Conservation (phyloP, 2,797 vertebrate genomes). For the Xiphorhynchus erythropygius region DNA sequence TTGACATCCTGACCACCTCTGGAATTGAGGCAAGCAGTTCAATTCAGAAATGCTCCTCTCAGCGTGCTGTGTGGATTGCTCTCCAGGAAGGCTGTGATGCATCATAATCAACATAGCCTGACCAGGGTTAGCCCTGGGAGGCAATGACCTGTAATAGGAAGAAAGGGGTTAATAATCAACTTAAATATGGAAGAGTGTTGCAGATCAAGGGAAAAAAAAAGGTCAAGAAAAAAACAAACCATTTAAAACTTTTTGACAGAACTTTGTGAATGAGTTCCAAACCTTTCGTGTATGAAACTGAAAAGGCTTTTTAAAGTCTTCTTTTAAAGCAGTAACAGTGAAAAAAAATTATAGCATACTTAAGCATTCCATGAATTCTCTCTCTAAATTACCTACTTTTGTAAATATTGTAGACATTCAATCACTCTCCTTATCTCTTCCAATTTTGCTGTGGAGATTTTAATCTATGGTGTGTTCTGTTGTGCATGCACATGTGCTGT, state of each 20-base stretch:
- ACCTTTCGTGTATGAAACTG: not conserved
- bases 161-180: not conserved
- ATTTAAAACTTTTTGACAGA: not conserved
- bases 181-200: not conserved
- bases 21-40: not conserved
- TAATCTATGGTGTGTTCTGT: not conserved
- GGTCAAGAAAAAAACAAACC: not conserved
- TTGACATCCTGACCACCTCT: not conserved
- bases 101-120: not conserved
- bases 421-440: constrained; percentile 18
- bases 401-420: constrained; percentile 28
- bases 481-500: not conserved
- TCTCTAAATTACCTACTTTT: not conserved
- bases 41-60: not conserved
- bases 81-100: not conserved
- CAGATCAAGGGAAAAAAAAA: not conserved
- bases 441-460: constrained; percentile 32
- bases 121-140: not conserved
- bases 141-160: not conserved
- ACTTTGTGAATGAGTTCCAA: not conserved
- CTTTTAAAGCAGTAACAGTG: not conserved
- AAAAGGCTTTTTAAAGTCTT: not conserved
- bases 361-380: not conserved
- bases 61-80: not conserved
- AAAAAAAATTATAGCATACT: not conserved